Evolutionary conservation across 2,888 invertebrate genomes (phyloP).

Genomic region (Caenorhabditis japonica): DNA sequence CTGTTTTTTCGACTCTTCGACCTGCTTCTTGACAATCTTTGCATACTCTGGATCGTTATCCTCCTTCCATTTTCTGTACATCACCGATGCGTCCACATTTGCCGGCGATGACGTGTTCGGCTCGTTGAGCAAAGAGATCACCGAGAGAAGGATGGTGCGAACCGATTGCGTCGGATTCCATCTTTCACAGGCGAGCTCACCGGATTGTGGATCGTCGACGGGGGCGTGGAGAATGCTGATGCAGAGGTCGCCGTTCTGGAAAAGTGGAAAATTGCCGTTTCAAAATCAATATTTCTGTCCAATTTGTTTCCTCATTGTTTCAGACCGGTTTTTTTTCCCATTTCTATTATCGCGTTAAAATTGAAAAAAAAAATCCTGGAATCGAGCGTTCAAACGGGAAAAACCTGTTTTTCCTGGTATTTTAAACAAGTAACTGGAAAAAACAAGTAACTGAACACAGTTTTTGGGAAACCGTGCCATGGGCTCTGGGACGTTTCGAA

Average conservation of each 20-base stretch:
- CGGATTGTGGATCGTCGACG: conserved; percentile 98
- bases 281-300: too few relatives aligned
- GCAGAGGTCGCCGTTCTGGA: conserved; percentile 96
- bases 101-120: conserved; percentile 99
- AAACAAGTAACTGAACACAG: too few relatives aligned
- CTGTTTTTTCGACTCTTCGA: conserved; percentile 91
- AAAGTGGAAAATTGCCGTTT: too few relatives aligned
- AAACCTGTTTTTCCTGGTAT: too few relatives aligned
- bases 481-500: too few relatives aligned
- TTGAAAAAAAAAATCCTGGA: too few relatives aligned
- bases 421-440: too few relatives aligned
- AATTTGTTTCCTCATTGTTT: too few relatives aligned
- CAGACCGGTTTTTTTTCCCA: too few relatives aligned
- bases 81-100: conserved; percentile 99
- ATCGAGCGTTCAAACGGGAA: too few relatives aligned
- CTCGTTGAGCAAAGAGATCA: conserved; percentile 97
- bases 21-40: conserved; percentile 97
- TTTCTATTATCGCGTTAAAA: too few relatives aligned
- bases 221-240: conserved; percentile 99
- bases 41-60: conserved; percentile 93
- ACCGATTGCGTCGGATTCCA: conserved; percentile 99
- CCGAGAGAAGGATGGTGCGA: conserved; percentile 92
- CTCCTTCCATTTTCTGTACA: conserved; percentile 98
- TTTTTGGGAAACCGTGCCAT: too few relatives aligned
- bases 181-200: conserved; percentile 97